Evolutionary conservation across 1,140 invertebrate species (phyloP), one percentile per base, ranked within the genome.

Genomic region (Arion vulgaris): DNA sequence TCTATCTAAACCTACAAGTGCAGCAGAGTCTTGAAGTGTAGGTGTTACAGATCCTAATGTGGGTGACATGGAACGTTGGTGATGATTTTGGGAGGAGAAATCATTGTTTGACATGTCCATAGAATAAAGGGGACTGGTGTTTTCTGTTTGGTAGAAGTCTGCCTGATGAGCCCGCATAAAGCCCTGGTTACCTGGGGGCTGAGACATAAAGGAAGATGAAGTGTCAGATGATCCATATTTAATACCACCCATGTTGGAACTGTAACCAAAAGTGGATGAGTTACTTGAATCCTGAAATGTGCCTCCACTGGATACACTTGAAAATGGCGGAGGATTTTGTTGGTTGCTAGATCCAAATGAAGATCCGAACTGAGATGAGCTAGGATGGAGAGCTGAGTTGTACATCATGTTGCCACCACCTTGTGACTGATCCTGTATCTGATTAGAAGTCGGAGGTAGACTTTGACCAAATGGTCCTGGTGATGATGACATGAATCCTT

Each of bases 181-280:
- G 1, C 45, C 23, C 11, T 38, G 17, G 11, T 78, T 4, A 23
- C 34, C 39, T 23, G 32, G 28, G 17, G 17, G 38, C 34, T 78
- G 76, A 78, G 76, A 68, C 76, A 78, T 68, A n/a, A 53, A 77
- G 9, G 76, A 78, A n/a, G 76, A 36, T 36, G 76, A 78, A 15
- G 53, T 78, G 26, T 34, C 26, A 32, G 76, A 23, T 34, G 53
- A 32, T n/a, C 76, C 76, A 53, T 34, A 77, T 45, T 34, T 77
- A 15, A 75, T 4, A 34, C 36, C 53, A 57, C 53, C 53, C 1
- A 78, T 23, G 23, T 36, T 49, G 13, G 76, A 66, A 26, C 57
- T 28, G n/a, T 32, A 78, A 0, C 76, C 76, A 66, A 78, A 78
- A 32, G 74, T 5, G 17, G 74, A 13, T 23, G 32, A 36, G 23